Percentiles rank a stretch among this genome's conserved stretches.
Conservation (phyloP, 2,888 invertebrate genomes). For the Calliphora vomitoria region DNA sequence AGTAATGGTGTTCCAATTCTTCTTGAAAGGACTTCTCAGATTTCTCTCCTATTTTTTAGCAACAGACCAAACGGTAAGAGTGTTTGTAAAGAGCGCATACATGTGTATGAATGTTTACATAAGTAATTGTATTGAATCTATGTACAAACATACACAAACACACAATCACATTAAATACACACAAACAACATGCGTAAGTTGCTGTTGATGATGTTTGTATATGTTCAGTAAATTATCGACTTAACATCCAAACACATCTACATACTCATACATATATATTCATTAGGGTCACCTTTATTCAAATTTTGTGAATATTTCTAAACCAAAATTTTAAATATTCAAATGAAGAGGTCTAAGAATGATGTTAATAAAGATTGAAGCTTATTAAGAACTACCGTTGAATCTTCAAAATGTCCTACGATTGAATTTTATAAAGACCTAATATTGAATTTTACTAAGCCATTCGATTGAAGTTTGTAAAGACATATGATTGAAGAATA, state of each 20-base stretch:
- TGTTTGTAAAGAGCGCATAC: slow-evolving; percentile 1
- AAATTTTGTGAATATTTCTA: too few relatives aligned
- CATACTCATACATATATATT: not conserved
- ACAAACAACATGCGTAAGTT: slow-evolving; percentile 56
- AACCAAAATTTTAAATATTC: too few relatives aligned
- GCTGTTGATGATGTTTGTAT: slow-evolving; percentile 66
- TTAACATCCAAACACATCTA: slow-evolving; percentile 62
- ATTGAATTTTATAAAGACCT: too few relatives aligned
- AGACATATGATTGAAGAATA: too few relatives aligned
- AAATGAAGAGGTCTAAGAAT: too few relatives aligned
- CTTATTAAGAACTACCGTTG: too few relatives aligned
- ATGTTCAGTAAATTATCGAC: slow-evolving; percentile 74
- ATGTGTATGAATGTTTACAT: slow-evolving; percentile 53
- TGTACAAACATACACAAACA: not conserved
- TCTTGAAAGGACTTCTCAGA: not conserved
- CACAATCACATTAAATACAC: slow-evolving; percentile 19
- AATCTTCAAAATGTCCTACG: too few relatives aligned
- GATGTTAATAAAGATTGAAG: too few relatives aligned
- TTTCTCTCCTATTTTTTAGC: not conserved
- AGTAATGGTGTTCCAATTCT: not conserved
- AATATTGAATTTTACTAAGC: too few relatives aligned
- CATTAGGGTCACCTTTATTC: too few relatives aligned
- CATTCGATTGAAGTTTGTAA: too few relatives aligned
- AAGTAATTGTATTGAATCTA: slow-evolving; percentile 67
- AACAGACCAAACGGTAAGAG: slow-evolving; percentile 10